phyloP scores from a whole-genome alignment of 2,113 vertebrate species.

The Sialia sialis region DNA sequence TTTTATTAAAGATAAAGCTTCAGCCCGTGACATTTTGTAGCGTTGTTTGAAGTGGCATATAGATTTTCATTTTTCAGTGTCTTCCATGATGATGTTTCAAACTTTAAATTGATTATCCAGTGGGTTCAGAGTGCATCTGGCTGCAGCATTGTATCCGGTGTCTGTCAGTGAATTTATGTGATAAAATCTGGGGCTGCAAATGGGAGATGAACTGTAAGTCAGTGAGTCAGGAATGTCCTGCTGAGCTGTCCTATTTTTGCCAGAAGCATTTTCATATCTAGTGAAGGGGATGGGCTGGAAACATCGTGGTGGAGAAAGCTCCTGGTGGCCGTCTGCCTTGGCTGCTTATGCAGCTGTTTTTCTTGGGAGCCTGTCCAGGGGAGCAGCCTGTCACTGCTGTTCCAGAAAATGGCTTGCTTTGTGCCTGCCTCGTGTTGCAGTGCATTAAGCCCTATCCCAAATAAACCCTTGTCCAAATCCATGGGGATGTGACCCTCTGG shows the following conservation, averaged over 20 bases:
- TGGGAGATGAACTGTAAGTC: not conserved
- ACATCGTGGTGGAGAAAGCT: not conserved
- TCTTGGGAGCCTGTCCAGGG: constrained; percentile 30
- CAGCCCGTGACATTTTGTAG: not conserved
- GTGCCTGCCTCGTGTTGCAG: not conserved
- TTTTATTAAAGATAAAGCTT: not conserved
- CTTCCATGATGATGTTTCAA: not conserved
- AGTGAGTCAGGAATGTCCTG: not conserved
- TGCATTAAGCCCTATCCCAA: not conserved
- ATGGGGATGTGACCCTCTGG: not conserved
- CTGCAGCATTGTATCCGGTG: not conserved
- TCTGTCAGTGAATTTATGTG: not conserved
- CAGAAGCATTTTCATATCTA: not conserved
- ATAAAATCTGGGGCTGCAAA: not conserved
- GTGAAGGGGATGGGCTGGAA: not conserved
- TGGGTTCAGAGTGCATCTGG: not conserved
- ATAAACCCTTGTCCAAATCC: not conserved
- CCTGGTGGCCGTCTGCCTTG: constrained; percentile 17
- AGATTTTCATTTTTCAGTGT: not conserved
- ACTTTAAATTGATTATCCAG: not conserved
- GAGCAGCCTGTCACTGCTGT: not conserved
- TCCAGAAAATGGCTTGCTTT: constrained; percentile 30
- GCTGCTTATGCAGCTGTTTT: constrained; percentile 58
- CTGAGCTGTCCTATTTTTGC: not conserved
- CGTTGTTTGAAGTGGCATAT: not conserved